These are phyloP conservation scores for Drosophila cardini DNA, from an alignment of 1,140 invertebrate species.

Conservation along the genomic window DNA sequence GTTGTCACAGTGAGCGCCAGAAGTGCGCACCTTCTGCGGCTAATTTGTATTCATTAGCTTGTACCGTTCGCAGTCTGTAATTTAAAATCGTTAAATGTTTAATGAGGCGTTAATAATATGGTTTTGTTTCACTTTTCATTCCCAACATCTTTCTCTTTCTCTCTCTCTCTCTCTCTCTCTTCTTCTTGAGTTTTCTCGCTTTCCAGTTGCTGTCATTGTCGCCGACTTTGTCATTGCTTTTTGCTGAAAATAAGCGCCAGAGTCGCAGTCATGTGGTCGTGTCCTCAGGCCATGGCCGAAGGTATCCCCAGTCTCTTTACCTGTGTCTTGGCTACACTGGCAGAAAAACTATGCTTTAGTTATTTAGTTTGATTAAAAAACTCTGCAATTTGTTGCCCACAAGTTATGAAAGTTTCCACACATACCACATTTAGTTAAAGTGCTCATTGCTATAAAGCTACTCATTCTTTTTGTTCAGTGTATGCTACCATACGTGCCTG, in stretches of 20 bases:
- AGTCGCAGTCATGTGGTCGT: constrained; percentile 22
- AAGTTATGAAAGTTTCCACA: no score
- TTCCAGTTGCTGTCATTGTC: constrained; percentile 54
- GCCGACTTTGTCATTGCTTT: constrained; percentile 74
- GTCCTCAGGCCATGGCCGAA: constrained; percentile 51
- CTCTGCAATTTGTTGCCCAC: no score
- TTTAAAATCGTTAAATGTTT: constrained; percentile 84
- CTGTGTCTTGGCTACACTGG: not conserved
- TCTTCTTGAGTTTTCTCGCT: constrained; percentile 61
- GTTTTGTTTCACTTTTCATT: constrained; percentile 76
- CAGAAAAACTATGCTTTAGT: not conserved
- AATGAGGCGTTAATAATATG: constrained; percentile 83
- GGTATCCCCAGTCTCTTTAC: constrained; percentile 47
- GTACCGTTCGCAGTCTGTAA: constrained; percentile 71
- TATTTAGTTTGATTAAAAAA: no score
- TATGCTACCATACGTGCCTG: constrained; percentile 50
- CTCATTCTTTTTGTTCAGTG: no score
- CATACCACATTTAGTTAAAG: no score
- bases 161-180: constrained; percentile 14
- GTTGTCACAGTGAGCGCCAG: constrained; percentile 1
- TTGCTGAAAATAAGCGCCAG: constrained; percentile 77
- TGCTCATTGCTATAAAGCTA: no score
- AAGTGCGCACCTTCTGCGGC: constrained; percentile 51
- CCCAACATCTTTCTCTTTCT: not conserved
- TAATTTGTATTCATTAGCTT: constrained; percentile 82